Conservation (phyloP, 2,888 invertebrate species). For the Scaptomyza reducta region DNA sequence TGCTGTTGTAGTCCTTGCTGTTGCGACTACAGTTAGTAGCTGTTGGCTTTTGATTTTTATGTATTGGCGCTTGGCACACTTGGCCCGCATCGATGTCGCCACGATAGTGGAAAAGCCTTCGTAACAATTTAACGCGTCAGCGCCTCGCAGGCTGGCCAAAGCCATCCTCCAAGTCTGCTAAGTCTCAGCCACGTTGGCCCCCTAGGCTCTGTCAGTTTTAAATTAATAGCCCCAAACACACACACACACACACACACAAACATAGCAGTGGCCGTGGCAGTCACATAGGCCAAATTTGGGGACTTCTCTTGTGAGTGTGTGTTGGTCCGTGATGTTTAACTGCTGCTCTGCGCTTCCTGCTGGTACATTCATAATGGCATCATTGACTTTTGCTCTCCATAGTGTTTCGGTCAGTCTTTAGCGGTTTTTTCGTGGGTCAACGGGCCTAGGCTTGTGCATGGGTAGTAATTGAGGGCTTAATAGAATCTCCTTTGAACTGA, state of each 20-base stretch:
- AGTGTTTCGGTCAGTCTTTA: conserved; percentile 33
- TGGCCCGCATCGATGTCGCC: conserved; percentile 54
- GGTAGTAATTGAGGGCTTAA: conserved; percentile 5
- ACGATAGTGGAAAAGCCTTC: conserved; percentile 60
- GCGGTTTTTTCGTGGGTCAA: conserved; percentile 23
- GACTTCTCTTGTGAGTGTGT: conserved; percentile 24
- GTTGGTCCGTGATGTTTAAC: conserved; percentile 26
- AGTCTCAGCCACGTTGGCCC: conserved; percentile 61
- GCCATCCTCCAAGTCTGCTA: conserved; percentile 49
- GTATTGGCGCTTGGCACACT: conserved; percentile 68
- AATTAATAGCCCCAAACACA: conserved; percentile 70
- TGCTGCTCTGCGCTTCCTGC: conserved; percentile 32
- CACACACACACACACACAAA: conserved; percentile 44
- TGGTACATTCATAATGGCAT: conserved; percentile 66
- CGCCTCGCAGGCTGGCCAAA: conserved; percentile 71
- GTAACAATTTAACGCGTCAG: conserved; percentile 77
- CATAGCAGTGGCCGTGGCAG: conserved; percentile 10
- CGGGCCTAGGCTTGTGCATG: conserved; percentile 18
- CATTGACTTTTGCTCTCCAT: conserved; percentile 69
- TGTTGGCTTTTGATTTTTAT: conserved; percentile 69
- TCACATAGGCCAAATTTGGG: conserved; percentile 34
- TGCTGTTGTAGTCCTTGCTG: conserved; percentile 7
- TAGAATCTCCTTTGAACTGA: not conserved
- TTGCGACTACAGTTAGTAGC: conserved; percentile 13
- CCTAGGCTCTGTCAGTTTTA: conserved; percentile 70